Evolutionary conservation across 2,113 vertebrate genomes (phyloP).

Genomic region (Podarcis raffonei): DNA sequence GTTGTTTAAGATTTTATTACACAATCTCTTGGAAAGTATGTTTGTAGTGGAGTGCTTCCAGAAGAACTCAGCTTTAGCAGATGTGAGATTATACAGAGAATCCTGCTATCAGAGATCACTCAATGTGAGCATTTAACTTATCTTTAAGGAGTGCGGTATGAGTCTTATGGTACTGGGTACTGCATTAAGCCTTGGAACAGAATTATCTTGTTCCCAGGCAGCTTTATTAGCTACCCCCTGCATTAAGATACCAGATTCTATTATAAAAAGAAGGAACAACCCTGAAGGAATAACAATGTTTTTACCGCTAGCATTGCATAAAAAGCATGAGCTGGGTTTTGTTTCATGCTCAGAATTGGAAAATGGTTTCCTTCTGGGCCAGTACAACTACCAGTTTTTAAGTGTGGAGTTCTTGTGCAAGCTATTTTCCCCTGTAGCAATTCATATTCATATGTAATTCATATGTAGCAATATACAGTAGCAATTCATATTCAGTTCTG

Average conservation of each 20-base stretch:
- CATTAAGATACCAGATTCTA: not conserved
- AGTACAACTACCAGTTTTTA: not conserved
- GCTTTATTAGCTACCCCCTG: too few relatives aligned
- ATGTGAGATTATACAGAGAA: constrained; percentile 19
- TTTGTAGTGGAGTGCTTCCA: not conserved
- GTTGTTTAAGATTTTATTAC: not conserved
- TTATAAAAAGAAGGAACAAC: not conserved
- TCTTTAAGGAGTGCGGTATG: not conserved
- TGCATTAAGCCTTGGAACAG: not conserved
- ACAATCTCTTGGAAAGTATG: not conserved
- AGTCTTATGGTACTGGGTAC: not conserved
- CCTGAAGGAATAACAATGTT: not conserved
- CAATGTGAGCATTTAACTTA: not conserved
- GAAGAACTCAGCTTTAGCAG: not conserved
- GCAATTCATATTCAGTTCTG: too few relatives aligned
- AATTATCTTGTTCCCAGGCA: not conserved
- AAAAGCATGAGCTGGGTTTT: not conserved
- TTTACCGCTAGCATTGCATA: not conserved
- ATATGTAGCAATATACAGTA: too few relatives aligned
- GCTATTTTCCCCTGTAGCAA: not conserved
- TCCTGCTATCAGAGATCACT: not conserved
- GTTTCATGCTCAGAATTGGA: not conserved
- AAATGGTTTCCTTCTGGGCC: not conserved
- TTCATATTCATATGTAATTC: too few relatives aligned
- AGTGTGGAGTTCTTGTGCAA: not conserved